Evolutionary conservation across 2,113 vertebrate genomes (phyloP), one percentile per base, ranked within the genome.

Genomic region (Albula glossodonta): DNA sequence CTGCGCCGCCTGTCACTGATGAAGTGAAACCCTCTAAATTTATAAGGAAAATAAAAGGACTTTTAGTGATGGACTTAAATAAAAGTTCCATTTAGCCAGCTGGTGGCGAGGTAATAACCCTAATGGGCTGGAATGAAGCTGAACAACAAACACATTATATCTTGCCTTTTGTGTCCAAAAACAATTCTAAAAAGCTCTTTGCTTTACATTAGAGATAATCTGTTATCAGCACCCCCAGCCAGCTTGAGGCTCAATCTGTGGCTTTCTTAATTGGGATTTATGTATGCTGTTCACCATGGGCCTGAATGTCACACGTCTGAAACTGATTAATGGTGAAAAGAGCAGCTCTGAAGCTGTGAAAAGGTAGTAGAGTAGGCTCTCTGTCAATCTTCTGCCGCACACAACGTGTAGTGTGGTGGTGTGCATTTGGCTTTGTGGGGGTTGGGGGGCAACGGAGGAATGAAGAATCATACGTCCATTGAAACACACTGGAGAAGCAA

Each of bases 101-200:
- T 78, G 51, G n/a, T 15, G 74, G 74, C 2, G 12, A 31, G 13
- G 17, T 22, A 22, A 22, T 77, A 22, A 57, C 22, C 15, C 48
- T 50, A 80, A 50, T 56, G 63, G 56, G 51, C 6, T 78, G 70
- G 78, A 56, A 53, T 84, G 50, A 11, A 84, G 66, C 83, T 78
- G 49, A 84, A 77, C 63, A 78, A 10, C 83, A 84, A 25, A 57
- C 70, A 78, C 51, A 78, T 31, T 52, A 51, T 17, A 53, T 84
- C n/a, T 25, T 60, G 11, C 51, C 50, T 17, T 53, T 70, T 7
- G 41, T 19, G 50, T 84, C 6, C n/a, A 78, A 77, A 84, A 48
- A 52, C 63, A 22, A 70, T 70, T 70, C 52, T 22, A 12, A 81
- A 11, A 81, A 52, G 51, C 50, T 53, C 49, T 13, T 51, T 53